Evolutionary conservation across 2,888 invertebrate genomes (phyloP), one percentile per base, ranked within the genome.

Genomic region (Crossocerus cetratus): DNA sequence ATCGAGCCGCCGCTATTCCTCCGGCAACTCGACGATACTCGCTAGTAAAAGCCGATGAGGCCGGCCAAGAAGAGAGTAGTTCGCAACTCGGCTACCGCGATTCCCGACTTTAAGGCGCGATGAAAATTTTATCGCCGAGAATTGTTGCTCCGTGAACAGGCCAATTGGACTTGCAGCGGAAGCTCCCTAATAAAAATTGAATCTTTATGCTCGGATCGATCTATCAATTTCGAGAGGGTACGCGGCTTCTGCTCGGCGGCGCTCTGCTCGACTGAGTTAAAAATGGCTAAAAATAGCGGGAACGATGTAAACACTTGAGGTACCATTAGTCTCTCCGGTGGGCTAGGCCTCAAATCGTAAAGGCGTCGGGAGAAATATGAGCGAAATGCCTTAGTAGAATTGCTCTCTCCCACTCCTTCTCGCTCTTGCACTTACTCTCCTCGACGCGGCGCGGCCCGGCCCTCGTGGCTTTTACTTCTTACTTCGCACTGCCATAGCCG

Each of bases 301-400:
- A 80, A 72, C 77, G 78, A 80, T 74, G 76, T 82, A 84, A 85
- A 86, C 85, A 86, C 85, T 84, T 81, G 83, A 84, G 83, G 77
- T 78, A 81, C 85, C 86, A 87, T 87, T 86, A 86, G 83, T 83
- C 84, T 86, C 86, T 80, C 84, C 86, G 86, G 86, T 82, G 81
- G 83, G 83, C 74, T 80, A 77, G 56, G 55, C 57, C 79, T 62
- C 45, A 63, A 69, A 68, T 23, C 76, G 45, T 8, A 62, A 23
- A 66, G 66, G 57, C 55, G 61, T 54, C 58, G 32, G 62, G 22
- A 49, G 68, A 72, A 72, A 72, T 63, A 71, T 73, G 62, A 53
- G 53, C 43, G 54, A 56, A 44, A 68, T 77, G 69, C 54, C 64
- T 69, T 43, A 53, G 43, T 22, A 55, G 62, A 71, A 75, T 20